Evolutionary conservation across 2,113 vertebrate species (phyloP).

Genomic region (Mesocricetus auratus): DNA sequence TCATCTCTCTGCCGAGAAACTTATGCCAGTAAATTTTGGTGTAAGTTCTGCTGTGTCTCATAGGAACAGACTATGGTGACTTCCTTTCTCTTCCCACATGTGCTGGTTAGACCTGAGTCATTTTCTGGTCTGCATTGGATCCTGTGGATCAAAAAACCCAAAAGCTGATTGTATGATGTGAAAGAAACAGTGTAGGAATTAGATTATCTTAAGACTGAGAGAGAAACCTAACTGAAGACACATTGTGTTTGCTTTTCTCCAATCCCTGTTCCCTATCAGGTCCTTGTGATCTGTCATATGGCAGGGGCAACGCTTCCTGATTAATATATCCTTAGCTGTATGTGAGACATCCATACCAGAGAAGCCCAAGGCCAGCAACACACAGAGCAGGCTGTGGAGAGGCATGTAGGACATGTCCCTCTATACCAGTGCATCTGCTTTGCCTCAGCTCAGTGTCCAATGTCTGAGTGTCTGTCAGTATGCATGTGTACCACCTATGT

Average conservation of each 20-base stretch:
- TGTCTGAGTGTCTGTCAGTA: neutral
- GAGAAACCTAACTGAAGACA: neutral
- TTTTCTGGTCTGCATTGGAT: neutral
- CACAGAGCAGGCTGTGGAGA: neutral
- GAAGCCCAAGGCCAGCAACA: neutral
- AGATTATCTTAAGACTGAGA: neutral
- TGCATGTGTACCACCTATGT: fast-evolving
- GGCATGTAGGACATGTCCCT: too few relatives aligned
- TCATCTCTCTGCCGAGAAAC: neutral
- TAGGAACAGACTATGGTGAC: constrained; percentile 14
- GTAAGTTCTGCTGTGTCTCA: neutral
- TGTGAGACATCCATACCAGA: neutral
- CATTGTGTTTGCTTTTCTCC: neutral
- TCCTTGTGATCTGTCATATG: too few relatives aligned
- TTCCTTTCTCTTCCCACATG: neutral
- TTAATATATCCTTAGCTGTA: neutral
- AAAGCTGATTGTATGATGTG: neutral
- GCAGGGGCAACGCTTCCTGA: neutral
- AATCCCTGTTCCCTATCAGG: neutral
- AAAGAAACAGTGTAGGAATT: neutral
- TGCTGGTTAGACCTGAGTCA: neutral
- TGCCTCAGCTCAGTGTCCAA: neutral
- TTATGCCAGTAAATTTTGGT: neutral
- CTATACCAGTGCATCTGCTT: neutral
- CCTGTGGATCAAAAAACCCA: neutral